Evolutionary conservation across 2,113 vertebrate species (phyloP).

Genomic region (Clarias batrachus): DNA sequence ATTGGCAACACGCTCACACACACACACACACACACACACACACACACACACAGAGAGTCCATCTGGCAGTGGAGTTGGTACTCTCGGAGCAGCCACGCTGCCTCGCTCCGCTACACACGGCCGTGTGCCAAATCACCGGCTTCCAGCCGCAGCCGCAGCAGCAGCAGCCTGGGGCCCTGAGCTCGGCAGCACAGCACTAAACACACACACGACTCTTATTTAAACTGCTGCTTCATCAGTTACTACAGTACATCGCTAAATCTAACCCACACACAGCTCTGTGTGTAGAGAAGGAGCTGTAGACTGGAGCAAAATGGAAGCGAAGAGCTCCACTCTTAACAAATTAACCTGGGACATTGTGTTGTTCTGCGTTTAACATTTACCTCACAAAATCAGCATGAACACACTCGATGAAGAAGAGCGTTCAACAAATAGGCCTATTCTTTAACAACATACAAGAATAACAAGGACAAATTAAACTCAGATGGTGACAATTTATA

Average conservation of each 20-base stretch:
- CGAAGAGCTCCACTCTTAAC: neutral
- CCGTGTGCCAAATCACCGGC: slow-evolving; percentile 13
- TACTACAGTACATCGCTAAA: neutral
- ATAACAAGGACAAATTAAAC: neutral
- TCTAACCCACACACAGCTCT: neutral
- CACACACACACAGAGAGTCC: neutral
- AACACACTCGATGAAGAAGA: neutral
- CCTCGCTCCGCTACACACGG: neutral
- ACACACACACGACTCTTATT: slow-evolving; percentile 5
- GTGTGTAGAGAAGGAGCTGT: neutral
- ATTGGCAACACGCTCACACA: neutral
- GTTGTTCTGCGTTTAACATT: neutral
- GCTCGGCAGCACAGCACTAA: neutral
- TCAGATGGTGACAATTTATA: neutral
- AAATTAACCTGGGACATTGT: neutral
- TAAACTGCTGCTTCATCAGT: neutral
- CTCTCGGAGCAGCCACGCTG: neutral
- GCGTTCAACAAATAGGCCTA: neutral
- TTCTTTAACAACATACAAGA: neutral
- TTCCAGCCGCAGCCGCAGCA: neutral
- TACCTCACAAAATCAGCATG: neutral
- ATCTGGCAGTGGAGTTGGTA: slow-evolving; percentile 3
- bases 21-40: neutral
- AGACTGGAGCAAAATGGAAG: neutral
- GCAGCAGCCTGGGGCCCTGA: neutral